These are phyloP conservation scores for Cerastis rubricosa DNA, from an alignment of 2,888 invertebrate species.

Conservation along the genomic window DNA sequence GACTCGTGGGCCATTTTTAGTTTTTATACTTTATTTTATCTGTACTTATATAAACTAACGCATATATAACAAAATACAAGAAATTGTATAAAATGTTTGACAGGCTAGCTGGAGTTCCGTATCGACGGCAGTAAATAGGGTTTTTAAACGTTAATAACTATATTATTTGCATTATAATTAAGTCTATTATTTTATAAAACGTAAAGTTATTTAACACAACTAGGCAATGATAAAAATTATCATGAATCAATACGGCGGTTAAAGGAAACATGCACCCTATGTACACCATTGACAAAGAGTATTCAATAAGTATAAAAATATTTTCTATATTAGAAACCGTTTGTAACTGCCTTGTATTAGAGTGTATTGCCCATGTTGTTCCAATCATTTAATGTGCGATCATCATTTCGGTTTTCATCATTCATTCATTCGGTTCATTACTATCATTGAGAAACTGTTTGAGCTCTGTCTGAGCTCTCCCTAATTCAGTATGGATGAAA, in stretches of 20 bases:
- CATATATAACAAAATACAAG: slow-evolving; percentile 23
- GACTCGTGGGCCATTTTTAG: slow-evolving; percentile 6
- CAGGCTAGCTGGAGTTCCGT: slow-evolving; percentile 19
- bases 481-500: background rate
- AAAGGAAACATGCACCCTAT: slow-evolving; percentile 26
- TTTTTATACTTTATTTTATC: slow-evolving; percentile 40
- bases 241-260: background rate
- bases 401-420: too few species aligned
- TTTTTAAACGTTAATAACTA: slow-evolving; percentile 11
- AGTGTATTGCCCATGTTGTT: background rate
- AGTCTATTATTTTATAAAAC: slow-evolving; percentile 9
- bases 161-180: slow-evolving; percentile 16
- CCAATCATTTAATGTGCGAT: background rate
- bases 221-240: slow-evolving; percentile 20
- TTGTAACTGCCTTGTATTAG: slow-evolving; percentile 5
- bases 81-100: slow-evolving; percentile 31
- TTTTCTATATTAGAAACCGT: background rate
- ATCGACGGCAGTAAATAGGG: slow-evolving; percentile 21
- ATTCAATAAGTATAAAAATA: slow-evolving; percentile 39
- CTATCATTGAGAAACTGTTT: background rate
- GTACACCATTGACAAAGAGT: slow-evolving; percentile 26
- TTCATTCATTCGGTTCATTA: background rate
- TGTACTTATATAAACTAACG: slow-evolving; percentile 42
- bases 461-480: background rate
- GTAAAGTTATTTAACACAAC: slow-evolving; percentile 25